Percentiles rank a stretch among this genome's conserved stretches.
Conservation (phyloP, 2,888 invertebrate genomes). For the Adelognathus sp. region DNA sequence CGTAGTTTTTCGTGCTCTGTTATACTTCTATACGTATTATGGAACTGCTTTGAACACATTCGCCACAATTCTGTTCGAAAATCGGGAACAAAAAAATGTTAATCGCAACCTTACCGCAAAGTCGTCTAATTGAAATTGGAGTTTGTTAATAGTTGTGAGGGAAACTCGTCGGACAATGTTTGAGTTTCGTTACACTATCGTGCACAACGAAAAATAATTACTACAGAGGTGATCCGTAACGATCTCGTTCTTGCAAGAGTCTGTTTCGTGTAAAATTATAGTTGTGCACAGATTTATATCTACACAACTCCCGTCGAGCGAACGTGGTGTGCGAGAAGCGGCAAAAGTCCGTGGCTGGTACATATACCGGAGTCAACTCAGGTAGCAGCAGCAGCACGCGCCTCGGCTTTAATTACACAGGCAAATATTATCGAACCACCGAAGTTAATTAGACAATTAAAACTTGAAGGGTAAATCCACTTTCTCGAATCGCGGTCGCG, state of each 20-base stretch:
- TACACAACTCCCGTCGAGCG: not conserved
- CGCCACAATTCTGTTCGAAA: too few relatives aligned
- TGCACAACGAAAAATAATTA: constrained; percentile 28
- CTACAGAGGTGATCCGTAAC: constrained; percentile 7
- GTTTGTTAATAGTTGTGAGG: not conserved
- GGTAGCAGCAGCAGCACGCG: not conserved
- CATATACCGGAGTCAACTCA: not conserved
- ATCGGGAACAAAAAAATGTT: not conserved
- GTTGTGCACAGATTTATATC: not conserved
- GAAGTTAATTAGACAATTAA: constrained; percentile 76
- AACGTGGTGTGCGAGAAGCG: not conserved
- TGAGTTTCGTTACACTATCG: constrained; percentile 12
- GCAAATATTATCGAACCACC: constrained; percentile 75
- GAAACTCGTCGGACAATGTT: too few relatives aligned
- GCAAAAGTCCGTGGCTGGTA: not conserved
- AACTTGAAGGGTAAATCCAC: constrained; percentile 73
- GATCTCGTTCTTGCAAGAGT: constrained; percentile 17
- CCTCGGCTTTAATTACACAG: constrained; percentile 71
- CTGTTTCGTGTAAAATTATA: constrained; percentile 24
- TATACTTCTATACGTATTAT: too few relatives aligned
- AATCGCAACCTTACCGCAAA: not conserved
- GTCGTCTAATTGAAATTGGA: not conserved
- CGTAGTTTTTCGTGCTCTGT: too few relatives aligned
- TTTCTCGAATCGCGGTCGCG: constrained; percentile 54
- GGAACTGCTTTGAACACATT: too few relatives aligned